These are phyloP conservation scores for Tetraodon nigroviridis DNA, from an alignment of 2,113 vertebrate species.

Conservation along the genomic window DNA sequence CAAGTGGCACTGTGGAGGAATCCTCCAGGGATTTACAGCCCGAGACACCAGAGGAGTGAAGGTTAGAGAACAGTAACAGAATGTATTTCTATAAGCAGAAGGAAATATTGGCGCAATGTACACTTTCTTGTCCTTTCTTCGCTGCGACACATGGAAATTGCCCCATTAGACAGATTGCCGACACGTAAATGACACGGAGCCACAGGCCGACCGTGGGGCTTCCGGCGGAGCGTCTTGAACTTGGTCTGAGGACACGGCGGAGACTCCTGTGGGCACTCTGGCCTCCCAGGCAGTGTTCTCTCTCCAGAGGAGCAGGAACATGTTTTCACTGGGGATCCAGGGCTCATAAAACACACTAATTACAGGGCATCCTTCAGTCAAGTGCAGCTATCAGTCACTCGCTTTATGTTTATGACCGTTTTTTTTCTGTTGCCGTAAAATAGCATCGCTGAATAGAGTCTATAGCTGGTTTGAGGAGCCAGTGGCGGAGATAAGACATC, in stretches of 20 bases:
- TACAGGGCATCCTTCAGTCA: slow-evolving; percentile 59
- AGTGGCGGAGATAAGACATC: slow-evolving; percentile 53
- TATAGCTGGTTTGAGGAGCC: slow-evolving; percentile 40
- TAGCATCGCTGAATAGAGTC: slow-evolving; percentile 18
- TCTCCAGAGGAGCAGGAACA: slow-evolving; percentile 37
- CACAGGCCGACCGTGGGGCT: slow-evolving; percentile 13
- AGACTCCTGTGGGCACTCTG: slow-evolving; percentile 19
- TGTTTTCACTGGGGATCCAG: slow-evolving; percentile 59
- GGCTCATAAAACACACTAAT: slow-evolving; percentile 63
- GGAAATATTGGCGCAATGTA: no score
- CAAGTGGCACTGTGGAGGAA: neutral
- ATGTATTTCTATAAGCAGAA: slow-evolving; percentile 7
- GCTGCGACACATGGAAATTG: slow-evolving; percentile 10
- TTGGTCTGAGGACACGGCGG: slow-evolving; percentile 38
- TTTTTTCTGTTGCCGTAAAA: slow-evolving; percentile 53
- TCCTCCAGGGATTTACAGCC: slow-evolving; percentile 16
- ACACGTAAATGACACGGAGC: slow-evolving; percentile 12
- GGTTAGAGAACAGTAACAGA: neutral
- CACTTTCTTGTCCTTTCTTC: no score
- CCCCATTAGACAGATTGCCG: slow-evolving; percentile 23
- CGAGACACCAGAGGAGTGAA: neutral
- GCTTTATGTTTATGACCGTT: slow-evolving; percentile 61
- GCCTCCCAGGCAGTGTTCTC: slow-evolving; percentile 63
- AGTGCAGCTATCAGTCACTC: slow-evolving; percentile 63
- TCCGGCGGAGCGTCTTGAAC: slow-evolving; percentile 30